Evolutionary conservation across 2,888 invertebrate species (phyloP), one percentile per base, ranked within the genome.

Genomic region (Drosophila rubida): DNA sequence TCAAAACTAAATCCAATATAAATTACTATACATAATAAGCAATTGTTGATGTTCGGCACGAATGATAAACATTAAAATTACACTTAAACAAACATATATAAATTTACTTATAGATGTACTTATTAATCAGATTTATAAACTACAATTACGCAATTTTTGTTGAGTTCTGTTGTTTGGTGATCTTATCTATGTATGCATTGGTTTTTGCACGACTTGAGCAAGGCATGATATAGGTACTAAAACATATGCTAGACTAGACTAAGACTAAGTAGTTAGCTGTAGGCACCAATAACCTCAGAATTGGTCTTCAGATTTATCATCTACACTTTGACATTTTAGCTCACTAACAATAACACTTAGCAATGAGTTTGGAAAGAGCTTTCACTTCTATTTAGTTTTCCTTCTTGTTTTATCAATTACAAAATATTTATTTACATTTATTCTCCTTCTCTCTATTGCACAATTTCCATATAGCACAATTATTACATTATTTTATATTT

Each of bases 211-310:
- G 25, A 59, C 51, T 65, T 54, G 82, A 67, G 69, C 82, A 70
- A 66, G 64, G 63, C 87, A 82, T 78, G 80, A 68, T 70, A 62
- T 75, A 67, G 74, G 60, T 78, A 79, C 73, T 69, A 75, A 70
- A 71, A 27, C 42, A 59, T 39, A 50, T 27, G 55, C 42, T 51
- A 69, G 39, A 53, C 14, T 64, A 77, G 16, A 48, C 61, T 44
- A 23, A 27, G 7, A 22, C 30, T 48, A 69, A 60, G 57, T 85
- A 87, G 67, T 46, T 78, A 87, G 71, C 46, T 48, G 66, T 79
- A 81, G 82, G 49, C 55, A 61, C 82, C 75, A 73, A 85, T 85
- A 79, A 77, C 88, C 83, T 84, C 88, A 87, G 86, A 73, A 82
- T 87, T 87, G 83, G 83, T 85, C 69, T 87, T 84, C 83, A 70